These are phyloP conservation scores for Calliphora vomitoria DNA, from an alignment of 2,888 invertebrate species.

Conservation along the genomic window DNA sequence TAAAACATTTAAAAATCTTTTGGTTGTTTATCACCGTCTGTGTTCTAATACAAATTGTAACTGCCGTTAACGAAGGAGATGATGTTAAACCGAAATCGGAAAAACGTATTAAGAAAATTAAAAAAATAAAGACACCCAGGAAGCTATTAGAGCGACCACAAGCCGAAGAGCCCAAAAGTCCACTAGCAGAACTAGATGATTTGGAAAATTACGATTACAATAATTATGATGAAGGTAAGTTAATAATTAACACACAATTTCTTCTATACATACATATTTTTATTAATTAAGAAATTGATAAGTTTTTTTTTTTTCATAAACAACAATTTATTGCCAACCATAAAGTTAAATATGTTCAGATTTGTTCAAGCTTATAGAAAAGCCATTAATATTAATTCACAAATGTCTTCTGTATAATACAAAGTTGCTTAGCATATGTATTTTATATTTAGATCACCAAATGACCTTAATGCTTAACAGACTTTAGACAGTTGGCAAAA, in stretches of 20 bases:
- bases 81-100: constrained; percentile 22
- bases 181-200: constrained; percentile 76
- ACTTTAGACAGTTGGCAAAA: constrained; percentile 15
- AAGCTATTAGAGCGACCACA: constrained; percentile 75
- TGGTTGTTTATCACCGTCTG: constrained; percentile 61
- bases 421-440: constrained; percentile 16
- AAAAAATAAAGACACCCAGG: constrained; percentile 63
- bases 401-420: constrained; percentile 1
- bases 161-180: constrained; percentile 77
- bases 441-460: constrained; percentile 26
- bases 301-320: background rate
- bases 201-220: constrained; percentile 77
- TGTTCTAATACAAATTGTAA: constrained; percentile 64
- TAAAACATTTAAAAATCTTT: constrained; percentile 67
- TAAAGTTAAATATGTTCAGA: constrained; percentile 8
- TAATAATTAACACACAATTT: background rate
- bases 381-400: constrained; percentile 50
- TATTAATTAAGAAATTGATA: constrained; percentile 7
- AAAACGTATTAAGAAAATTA: constrained; percentile 64
- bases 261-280: background rate
- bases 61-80: constrained; percentile 46
- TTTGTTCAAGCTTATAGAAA: constrained; percentile 23
- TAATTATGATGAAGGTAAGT: constrained; percentile 77
- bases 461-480: constrained; percentile 55
- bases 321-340: background rate